Conservation (phyloP, 2,113 vertebrate genomes). For the Calypte anna region DNA sequence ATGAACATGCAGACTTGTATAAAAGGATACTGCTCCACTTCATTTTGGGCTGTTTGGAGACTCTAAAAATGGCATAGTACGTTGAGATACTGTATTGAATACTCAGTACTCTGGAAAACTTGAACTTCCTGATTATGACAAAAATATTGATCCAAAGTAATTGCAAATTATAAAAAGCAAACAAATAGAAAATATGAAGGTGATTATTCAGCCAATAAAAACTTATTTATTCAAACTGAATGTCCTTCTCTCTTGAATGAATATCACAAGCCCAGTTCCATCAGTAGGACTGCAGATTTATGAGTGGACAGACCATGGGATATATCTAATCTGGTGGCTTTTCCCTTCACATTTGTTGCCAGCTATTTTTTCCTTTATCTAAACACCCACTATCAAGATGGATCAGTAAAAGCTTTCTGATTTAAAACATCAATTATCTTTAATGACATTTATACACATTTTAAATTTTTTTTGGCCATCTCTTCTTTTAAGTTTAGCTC, state of each 20-base stretch:
- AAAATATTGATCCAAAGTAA: neutral
- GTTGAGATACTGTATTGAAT: neutral
- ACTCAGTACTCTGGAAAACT: neutral
- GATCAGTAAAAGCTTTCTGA: neutral
- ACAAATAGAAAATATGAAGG: neutral
- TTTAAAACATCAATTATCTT: neutral
- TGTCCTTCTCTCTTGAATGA: neutral
- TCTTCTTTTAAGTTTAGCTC: neutral
- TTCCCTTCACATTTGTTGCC: neutral
- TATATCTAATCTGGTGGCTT: neutral
- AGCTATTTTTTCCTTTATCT: neutral
- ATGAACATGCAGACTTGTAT: neutral
- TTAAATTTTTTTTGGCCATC: neutral
- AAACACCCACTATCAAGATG: neutral
- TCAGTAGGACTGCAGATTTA: neutral
- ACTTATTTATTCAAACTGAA: neutral
- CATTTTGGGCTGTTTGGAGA: neutral
- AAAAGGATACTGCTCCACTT: neutral
- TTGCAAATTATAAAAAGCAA: neutral
- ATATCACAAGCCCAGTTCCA: neutral
- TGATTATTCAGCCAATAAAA: neutral
- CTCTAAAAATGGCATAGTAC: neutral
- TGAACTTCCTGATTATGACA: neutral
- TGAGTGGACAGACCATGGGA: neutral
- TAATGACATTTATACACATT: neutral